A percentile compares a stretch with the other conserved stretches of the same genome.
Evolutionary conservation across 2,797 vertebrate genomes (phyloP).

Genomic region (Miichthys miiuy): DNA sequence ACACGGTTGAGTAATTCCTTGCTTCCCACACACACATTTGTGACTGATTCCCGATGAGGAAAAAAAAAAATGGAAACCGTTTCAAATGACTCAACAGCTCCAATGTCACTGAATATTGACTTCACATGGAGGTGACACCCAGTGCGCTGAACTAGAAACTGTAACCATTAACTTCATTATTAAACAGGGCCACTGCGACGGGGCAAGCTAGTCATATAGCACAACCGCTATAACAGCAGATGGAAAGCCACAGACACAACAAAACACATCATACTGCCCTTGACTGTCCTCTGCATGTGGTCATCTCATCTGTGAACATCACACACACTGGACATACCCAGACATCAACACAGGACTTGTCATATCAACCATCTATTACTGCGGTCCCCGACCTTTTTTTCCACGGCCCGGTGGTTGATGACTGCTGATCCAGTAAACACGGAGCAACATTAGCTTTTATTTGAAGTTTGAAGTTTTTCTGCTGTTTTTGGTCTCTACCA

Average conservation of each 20-base stretch:
- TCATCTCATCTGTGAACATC: conserved; percentile 16
- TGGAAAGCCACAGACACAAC: conserved; percentile 18
- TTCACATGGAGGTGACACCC: conserved; percentile 32
- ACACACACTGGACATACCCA: conserved; percentile 2
- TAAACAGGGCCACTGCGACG: conserved; percentile 22
- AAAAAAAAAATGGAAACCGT: background rate
- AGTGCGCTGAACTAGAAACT: conserved; percentile 27
- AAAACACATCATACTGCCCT: conserved; percentile 23
- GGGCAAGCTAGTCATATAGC: conserved; percentile 37
- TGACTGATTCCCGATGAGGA: background rate
- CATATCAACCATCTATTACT: no score
- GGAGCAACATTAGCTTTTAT: no score
- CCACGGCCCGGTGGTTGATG: no score
- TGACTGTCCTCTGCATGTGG: conserved; percentile 12
- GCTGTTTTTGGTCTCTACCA: no score
- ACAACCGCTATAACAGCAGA: conserved; percentile 13
- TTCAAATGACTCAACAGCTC: conserved; percentile 29
- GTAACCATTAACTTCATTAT: conserved; percentile 52
- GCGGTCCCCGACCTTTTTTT: no score
- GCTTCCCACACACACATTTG: background rate
- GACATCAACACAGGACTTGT: background rate
- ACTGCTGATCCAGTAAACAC: no score
- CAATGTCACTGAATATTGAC: conserved; percentile 47
- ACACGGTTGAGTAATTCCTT: background rate
- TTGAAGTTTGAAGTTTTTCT: no score